Percentiles rank a stretch among this genome's conserved stretches.
phyloP scores from a whole-genome alignment of 2,888 invertebrate species.

The Andrena marginata region DNA sequence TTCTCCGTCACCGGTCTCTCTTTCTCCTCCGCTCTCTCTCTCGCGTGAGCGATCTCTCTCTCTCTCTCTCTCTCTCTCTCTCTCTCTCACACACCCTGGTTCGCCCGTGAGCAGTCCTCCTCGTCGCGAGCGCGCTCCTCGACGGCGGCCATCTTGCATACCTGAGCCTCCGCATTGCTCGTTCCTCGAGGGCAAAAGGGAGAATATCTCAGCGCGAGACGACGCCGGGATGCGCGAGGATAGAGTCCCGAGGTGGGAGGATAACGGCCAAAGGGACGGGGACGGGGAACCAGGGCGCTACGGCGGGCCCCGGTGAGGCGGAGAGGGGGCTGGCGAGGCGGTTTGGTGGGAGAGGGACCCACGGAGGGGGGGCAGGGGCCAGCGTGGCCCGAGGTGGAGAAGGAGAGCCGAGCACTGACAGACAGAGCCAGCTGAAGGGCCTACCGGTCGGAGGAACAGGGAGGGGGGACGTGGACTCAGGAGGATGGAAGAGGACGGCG shows the following conservation, averaged over 20 bases:
- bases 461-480: too few species aligned
- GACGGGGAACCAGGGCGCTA: conserved; percentile 45
- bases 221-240: conserved; percentile 78
- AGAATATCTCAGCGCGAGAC: conserved; percentile 83
- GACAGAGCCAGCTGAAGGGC: too few species aligned
- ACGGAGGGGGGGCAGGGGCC: conserved; percentile 29
- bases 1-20: conserved; percentile 15
- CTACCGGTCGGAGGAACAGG: too few species aligned
- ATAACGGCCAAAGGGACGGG: conserved; percentile 59
- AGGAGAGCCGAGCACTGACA: conserved; percentile 21
- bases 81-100: conserved; percentile 35
- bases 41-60: neutral
- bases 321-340: neutral
- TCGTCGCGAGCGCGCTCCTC: conserved; percentile 66
- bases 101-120: conserved; percentile 62
- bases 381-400: conserved; percentile 49
- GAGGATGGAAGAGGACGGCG: too few species aligned
- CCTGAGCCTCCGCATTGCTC: conserved; percentile 85
- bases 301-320: conserved; percentile 3
- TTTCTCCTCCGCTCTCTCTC: conserved; percentile 27
- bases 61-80: conserved; percentile 26
- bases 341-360: neutral
- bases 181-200: conserved; percentile 85
- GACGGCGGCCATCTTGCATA: conserved; percentile 86
- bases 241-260: conserved; percentile 69